Evolutionary conservation across 2,797 vertebrate genomes (phyloP).

Genomic region (Mus caroli): DNA sequence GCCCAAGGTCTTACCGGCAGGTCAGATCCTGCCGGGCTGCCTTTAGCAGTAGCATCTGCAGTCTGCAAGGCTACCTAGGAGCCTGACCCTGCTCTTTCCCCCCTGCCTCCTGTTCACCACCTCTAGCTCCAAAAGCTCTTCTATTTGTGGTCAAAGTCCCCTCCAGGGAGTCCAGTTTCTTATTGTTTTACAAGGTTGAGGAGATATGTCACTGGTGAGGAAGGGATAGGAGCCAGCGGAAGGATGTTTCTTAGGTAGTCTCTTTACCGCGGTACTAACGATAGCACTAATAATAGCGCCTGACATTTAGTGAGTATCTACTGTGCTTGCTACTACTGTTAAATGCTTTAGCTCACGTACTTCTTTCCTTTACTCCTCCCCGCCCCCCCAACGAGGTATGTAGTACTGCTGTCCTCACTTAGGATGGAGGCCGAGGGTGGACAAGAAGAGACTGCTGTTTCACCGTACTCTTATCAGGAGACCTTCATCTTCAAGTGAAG

Average conservation of each 20-base stretch:
- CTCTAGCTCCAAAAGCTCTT: not conserved
- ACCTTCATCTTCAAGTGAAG: not conserved
- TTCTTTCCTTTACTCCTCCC: not conserved
- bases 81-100: rapidly evolving
- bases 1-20: not conserved
- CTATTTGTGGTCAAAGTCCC: not conserved
- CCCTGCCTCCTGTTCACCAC: not conserved
- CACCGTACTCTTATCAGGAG: not conserved
- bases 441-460: not conserved
- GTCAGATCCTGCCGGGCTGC: no score
- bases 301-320: constrained; percentile 22
- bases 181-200: not conserved
- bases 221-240: not conserved
- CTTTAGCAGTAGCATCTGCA: not conserved
- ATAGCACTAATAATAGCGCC: not conserved
- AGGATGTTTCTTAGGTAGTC: not conserved
- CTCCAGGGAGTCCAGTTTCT: not conserved
- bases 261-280: not conserved
- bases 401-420: not conserved
- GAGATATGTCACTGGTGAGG: not conserved
- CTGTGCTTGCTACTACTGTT: constrained; percentile 1
- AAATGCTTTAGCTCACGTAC: not conserved
- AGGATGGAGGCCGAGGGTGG: not conserved
- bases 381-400: not conserved
- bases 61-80: not conserved